These are phyloP conservation scores for Tribolium castaneum DNA, from an alignment of 1,140 invertebrate genomes.

Conservation along the genomic window DNA sequence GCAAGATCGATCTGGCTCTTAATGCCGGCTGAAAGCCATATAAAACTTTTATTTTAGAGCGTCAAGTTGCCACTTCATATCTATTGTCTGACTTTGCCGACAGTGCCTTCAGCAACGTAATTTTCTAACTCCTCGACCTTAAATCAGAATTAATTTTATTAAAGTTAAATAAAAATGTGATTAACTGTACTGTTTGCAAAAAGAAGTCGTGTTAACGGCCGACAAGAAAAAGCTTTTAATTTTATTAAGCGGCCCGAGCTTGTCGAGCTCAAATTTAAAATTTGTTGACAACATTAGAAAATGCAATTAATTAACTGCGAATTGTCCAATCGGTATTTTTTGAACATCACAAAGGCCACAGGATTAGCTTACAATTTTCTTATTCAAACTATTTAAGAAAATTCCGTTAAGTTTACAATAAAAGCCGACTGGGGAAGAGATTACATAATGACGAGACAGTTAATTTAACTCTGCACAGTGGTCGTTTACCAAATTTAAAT, in stretches of 20 bases:
- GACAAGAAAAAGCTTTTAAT: constrained; percentile 23
- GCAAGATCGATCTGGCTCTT: constrained; percentile 29
- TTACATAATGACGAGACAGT: constrained; percentile 16
- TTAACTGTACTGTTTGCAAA: constrained; percentile 9
- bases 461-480: constrained; percentile 2
- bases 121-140: neutral
- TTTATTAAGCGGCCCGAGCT: neutral
- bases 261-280: constrained; percentile 1
- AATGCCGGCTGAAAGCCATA: constrained; percentile 36
- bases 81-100: constrained; percentile 36
- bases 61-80: constrained; percentile 40
- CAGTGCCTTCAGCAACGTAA: constrained; percentile 7
- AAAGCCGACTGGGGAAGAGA: neutral
- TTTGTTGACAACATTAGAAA: constrained; percentile 3
- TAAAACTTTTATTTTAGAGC: constrained; percentile 38
- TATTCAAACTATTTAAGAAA: neutral
- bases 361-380: neutral
- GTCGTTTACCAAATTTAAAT: neutral
- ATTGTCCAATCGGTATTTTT: no score
- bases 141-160: constrained; percentile 24
- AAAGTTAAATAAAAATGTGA: constrained; percentile 32
- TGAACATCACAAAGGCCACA: no score
- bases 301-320: neutral
- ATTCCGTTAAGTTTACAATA: neutral
- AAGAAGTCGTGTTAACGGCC: neutral